Evolutionary conservation across 2,113 vertebrate species (phyloP).

Genomic region (Aptenodytes forsteri): DNA sequence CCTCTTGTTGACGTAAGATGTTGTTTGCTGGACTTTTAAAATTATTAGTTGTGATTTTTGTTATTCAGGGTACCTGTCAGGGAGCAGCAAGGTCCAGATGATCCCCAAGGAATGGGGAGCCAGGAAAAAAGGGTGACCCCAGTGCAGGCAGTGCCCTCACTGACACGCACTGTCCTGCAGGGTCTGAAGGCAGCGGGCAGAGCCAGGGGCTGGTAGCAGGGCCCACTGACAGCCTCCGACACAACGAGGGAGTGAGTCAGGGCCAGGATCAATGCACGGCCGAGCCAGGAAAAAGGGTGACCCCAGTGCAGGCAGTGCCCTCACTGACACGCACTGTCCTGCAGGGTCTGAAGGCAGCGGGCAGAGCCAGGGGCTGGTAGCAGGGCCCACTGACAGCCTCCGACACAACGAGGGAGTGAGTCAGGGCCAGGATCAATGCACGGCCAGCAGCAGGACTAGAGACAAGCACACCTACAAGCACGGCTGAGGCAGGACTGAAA

Average conservation of each 20-base stretch:
- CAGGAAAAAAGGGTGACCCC: not conserved
- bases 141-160: not conserved
- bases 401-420: not conserved
- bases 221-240: not conserved
- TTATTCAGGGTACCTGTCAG: not conserved
- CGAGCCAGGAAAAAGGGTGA: not conserved
- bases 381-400: not conserved
- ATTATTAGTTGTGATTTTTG: not conserved
- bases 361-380: not conserved
- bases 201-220: not conserved
- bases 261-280: not conserved
- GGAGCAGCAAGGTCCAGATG: not conserved
- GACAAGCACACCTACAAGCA: not conserved
- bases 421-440: not conserved
- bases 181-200: not conserved
- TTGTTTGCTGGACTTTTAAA: not conserved
- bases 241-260: not conserved
- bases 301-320: not conserved
- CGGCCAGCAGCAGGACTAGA: not conserved
- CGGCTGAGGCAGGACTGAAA: not conserved
- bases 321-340: not conserved
- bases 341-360: not conserved
- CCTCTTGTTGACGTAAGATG: not conserved
- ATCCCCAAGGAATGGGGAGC: not conserved
- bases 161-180: not conserved